phyloP scores from a whole-genome alignment of 2,888 invertebrate genomes.

The Drosophila melanosoma region DNA sequence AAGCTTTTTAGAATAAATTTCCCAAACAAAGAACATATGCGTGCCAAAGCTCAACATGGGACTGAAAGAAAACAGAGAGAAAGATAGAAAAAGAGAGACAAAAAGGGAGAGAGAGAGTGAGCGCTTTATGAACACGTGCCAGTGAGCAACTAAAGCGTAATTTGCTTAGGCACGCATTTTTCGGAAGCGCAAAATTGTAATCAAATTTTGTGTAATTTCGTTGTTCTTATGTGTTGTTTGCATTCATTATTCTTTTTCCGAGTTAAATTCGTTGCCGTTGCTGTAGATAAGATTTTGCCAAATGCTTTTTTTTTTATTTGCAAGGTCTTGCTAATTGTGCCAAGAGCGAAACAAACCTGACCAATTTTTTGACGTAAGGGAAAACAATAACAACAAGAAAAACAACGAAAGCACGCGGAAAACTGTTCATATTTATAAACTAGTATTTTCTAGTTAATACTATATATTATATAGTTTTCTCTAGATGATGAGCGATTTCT shows the following conservation, averaged over 20 bases:
- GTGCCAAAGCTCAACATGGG: slow-evolving; percentile 17
- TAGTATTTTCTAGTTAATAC: not conserved
- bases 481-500: not conserved
- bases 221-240: slow-evolving; percentile 10
- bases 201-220: not conserved
- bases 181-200: slow-evolving; percentile 4
- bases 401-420: slow-evolving; percentile 41
- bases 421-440: slow-evolving; percentile 38
- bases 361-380: slow-evolving; percentile 55
- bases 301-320: slow-evolving; percentile 20
- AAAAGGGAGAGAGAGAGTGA: slow-evolving; percentile 8
- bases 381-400: slow-evolving; percentile 17
- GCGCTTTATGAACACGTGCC: slow-evolving; percentile 36
- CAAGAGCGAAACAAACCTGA: slow-evolving; percentile 56
- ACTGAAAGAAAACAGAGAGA: not conserved
- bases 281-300: slow-evolving; percentile 31
- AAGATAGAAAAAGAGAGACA: slow-evolving; percentile 1
- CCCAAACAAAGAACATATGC: slow-evolving; percentile 76
- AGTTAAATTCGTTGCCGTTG: not conserved
- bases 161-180: slow-evolving; percentile 15
- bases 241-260: not conserved
- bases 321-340: slow-evolving; percentile 72
- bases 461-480: slow-evolving; percentile 10
- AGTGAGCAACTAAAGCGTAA: slow-evolving; percentile 15
- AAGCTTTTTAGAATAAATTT: slow-evolving; percentile 65